These are phyloP conservation scores for Syngnathus rostellatus DNA, from an alignment of 2,797 vertebrate genomes.

Conservation along the genomic window DNA sequence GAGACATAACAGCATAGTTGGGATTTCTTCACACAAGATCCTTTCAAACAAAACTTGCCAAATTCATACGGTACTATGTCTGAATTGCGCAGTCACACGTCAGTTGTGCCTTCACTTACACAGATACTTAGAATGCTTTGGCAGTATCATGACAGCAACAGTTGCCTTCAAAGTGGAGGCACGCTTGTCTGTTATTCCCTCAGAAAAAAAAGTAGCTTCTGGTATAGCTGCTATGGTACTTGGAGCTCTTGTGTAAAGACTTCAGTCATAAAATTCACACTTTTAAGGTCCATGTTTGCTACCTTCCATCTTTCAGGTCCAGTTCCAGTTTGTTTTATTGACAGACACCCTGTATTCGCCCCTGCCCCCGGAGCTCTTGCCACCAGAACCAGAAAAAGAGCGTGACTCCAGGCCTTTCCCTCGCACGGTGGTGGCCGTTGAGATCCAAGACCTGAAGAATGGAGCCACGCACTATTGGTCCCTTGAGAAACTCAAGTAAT, in stretches of 20 bases:
- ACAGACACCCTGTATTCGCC: conserved; percentile 96
- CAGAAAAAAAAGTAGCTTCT: background rate
- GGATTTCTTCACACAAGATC: background rate
- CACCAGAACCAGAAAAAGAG: conserved; percentile 75
- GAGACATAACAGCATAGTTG: background rate
- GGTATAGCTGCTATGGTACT: too few species aligned
- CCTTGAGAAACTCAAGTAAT: conserved; percentile 94
- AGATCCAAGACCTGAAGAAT: conserved; percentile 96
- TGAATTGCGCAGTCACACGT: too few species aligned
- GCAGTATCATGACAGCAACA: background rate
- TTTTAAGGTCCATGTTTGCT: background rate
- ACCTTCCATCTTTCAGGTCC: conserved; percentile 70
- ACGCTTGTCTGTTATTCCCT: background rate
- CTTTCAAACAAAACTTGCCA: conserved; percentile 1
- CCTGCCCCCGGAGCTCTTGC: conserved; percentile 82
- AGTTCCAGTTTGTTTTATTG: conserved; percentile 96
- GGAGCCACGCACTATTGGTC: conserved; percentile 98
- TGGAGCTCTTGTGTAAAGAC: too few species aligned
- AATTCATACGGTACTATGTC: background rate
- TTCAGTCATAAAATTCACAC: background rate
- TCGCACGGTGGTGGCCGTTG: conserved; percentile 90
- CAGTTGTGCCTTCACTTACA: too few species aligned
- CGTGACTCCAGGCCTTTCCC: conserved; percentile 77
- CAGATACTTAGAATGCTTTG: too few species aligned
- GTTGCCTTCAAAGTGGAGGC: background rate